phyloP scores from a whole-genome alignment of 2,888 invertebrate species.

The Macrosiphum euphorbiae region DNA sequence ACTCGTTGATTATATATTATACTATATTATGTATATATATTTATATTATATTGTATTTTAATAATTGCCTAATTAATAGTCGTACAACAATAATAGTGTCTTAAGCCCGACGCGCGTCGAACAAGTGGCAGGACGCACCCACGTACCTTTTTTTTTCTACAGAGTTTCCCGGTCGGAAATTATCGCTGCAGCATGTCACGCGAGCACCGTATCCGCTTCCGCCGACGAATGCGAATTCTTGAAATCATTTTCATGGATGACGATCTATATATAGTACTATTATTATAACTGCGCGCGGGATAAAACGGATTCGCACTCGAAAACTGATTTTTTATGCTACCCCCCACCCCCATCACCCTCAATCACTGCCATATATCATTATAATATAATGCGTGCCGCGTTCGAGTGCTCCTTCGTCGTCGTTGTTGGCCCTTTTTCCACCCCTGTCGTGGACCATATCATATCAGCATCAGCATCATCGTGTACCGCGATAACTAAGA shows the following conservation, averaged over 20 bases:
- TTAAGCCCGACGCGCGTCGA: background rate
- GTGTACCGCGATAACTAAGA: background rate
- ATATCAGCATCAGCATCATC: background rate
- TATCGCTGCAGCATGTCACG: background rate
- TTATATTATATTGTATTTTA: background rate
- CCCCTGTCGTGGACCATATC: background rate
- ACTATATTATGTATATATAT: background rate
- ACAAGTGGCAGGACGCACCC: no score
- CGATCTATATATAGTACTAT: background rate
- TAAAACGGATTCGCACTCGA: background rate
- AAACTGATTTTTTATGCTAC: background rate
- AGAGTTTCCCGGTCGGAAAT: background rate
- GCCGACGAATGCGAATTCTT: background rate
- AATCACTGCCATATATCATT: background rate
- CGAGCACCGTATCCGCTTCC: background rate
- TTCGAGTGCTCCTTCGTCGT: background rate
- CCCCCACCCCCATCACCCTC: background rate
- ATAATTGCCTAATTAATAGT: background rate
- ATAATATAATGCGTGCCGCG: background rate
- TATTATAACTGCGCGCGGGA: background rate
- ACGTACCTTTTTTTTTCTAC: background rate
- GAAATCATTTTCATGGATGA: background rate
- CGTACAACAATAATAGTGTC: background rate
- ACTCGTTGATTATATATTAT: background rate
- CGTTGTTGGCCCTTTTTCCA: background rate